phyloP scores from a whole-genome alignment of 2,113 vertebrate species.

The Turnix velox region DNA sequence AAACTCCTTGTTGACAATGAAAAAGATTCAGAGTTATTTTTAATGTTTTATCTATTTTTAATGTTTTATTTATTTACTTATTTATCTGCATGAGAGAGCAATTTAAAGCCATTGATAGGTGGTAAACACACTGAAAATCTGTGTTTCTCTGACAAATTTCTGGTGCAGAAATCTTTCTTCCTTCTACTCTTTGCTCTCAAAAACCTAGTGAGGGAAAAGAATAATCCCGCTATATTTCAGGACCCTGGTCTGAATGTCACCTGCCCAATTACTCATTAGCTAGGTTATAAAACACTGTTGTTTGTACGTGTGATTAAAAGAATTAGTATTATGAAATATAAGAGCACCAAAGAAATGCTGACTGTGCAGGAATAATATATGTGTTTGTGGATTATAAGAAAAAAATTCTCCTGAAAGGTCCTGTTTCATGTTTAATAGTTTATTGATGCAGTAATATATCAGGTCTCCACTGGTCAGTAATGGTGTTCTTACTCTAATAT shows the following conservation, averaged over 20 bases:
- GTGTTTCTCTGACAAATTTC: neutral
- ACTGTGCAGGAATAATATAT: constrained; percentile 62
- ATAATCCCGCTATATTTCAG: neutral
- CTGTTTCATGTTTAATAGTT: constrained; percentile 65
- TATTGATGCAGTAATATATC: constrained; percentile 66
- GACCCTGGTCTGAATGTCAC: constrained; percentile 36
- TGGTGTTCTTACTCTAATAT: constrained; percentile 62
- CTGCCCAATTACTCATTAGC: constrained; percentile 50
- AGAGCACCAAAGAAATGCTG: constrained; percentile 55
- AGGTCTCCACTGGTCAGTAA: constrained; percentile 60
- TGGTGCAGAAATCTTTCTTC: neutral
- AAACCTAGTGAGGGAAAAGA: neutral
- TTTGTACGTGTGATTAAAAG: constrained; percentile 47
- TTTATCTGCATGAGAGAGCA: neutral
- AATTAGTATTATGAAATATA: constrained; percentile 68
- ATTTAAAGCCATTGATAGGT: neutral
- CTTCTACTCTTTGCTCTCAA: neutral
- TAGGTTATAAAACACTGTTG: constrained; percentile 45
- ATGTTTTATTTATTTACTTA: neutral
- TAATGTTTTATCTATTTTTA: neutral
- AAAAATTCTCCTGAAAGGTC: constrained; percentile 59
- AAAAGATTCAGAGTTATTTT: neutral
- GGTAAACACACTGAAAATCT: neutral
- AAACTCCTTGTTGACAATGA: neutral
- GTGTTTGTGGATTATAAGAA: constrained; percentile 39